Conservation (phyloP, 2,113 vertebrate genomes). For the Albula goreensis region DNA sequence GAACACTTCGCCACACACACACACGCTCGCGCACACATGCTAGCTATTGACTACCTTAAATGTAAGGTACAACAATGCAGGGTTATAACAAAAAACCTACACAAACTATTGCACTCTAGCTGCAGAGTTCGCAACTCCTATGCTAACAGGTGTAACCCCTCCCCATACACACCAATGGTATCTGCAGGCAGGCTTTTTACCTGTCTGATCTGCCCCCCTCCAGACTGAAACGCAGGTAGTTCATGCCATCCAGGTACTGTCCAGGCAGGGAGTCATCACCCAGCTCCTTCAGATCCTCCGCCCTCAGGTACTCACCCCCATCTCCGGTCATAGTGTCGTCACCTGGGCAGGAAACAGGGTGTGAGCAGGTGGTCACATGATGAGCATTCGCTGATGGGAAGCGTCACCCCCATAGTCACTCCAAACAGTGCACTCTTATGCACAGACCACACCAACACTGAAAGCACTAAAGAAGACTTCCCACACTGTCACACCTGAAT, state of each 20-base stretch:
- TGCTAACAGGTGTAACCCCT: neutral
- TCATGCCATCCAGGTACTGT: constrained; percentile 95
- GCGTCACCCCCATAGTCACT: neutral
- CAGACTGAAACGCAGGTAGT: constrained; percentile 90
- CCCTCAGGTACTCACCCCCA: constrained; percentile 90
- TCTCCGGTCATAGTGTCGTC: constrained; percentile 98
- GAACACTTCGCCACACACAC: neutral
- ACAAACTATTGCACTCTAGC: neutral
- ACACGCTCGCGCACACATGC: neutral
- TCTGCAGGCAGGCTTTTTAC: constrained; percentile 56
- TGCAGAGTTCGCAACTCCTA: too few species aligned
- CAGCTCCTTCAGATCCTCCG: constrained; percentile 91
- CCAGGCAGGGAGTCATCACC: constrained; percentile 95
- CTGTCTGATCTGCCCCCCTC: constrained; percentile 89
- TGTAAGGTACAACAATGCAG: neutral
- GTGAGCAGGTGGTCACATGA: constrained; percentile 14
- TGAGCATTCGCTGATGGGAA: neutral
- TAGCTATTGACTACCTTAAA: too few species aligned
- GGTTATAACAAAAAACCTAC: neutral
- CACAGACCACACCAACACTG: neutral
- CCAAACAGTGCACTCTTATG: neutral
- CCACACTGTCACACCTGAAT: neutral
- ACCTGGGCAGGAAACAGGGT: constrained; percentile 64
- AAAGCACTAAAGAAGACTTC: neutral
- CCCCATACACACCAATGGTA: neutral